phyloP scores from a whole-genome alignment of 1,140 invertebrate genomes.

The Bombus huntii region DNA sequence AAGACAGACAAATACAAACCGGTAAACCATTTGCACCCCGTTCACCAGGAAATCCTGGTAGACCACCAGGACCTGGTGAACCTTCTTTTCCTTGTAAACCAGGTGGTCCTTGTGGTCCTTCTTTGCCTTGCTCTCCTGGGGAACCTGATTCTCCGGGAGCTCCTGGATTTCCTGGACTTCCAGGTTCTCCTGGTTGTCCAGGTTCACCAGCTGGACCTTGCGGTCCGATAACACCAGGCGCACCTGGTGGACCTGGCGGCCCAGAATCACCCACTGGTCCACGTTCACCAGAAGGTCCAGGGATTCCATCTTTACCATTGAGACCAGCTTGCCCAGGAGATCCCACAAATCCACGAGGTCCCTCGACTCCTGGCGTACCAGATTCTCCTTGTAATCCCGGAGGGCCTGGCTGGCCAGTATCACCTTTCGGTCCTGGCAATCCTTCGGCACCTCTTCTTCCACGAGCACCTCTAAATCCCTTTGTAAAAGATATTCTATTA shows the following conservation, averaged over 20 bases:
- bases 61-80: conserved; percentile 88
- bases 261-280: conserved; percentile 91
- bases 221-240: conserved; percentile 89
- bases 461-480: conserved; percentile 64
- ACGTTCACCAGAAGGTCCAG: conserved; percentile 87
- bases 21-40: conserved; percentile 87
- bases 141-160: conserved; percentile 87
- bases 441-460: conserved; percentile 85
- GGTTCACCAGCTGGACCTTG: conserved; percentile 89
- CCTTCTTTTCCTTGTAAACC: conserved; percentile 88
- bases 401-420: conserved; percentile 74
- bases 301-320: conserved; percentile 88
- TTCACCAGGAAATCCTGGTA: conserved; percentile 89
- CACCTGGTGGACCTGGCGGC: conserved; percentile 86
- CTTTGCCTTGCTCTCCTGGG: conserved; percentile 90
- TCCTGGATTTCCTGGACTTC: conserved; percentile 89
- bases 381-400: conserved; percentile 87
- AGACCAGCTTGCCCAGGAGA: conserved; percentile 88
- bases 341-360: conserved; percentile 88
- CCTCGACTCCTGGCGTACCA: conserved; percentile 82
- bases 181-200: conserved; percentile 88
- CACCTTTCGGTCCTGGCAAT: conserved; percentile 87
- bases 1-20: conserved; percentile 33
- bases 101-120: conserved; percentile 87
- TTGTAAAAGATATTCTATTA: neutral